phyloP scores from a whole-genome alignment of 2,888 invertebrate genomes.

The Apantesis nais region DNA sequence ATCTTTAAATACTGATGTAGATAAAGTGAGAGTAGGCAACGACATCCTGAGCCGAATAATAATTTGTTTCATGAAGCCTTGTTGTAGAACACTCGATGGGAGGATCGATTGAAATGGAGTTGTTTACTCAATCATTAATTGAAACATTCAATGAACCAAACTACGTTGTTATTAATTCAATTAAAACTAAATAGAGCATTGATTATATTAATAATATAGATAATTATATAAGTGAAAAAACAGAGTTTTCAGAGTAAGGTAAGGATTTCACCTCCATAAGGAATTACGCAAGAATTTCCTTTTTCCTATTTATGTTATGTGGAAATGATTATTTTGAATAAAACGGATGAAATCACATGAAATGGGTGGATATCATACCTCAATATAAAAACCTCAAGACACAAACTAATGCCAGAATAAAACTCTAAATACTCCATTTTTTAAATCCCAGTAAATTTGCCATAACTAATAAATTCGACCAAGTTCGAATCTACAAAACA shows the following conservation, averaged over 20 bases:
- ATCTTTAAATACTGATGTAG: neutral
- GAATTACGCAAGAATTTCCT: neutral
- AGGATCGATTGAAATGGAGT: neutral
- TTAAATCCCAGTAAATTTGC: too few relatives aligned
- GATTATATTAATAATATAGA: too few relatives aligned
- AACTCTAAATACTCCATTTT: neutral
- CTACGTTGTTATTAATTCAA: neutral
- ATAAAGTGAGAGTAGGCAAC: neutral
- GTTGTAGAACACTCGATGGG: neutral
- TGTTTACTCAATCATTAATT: neutral
- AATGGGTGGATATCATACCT: neutral
- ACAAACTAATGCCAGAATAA: neutral
- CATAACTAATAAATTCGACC: neutral
- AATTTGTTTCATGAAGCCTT: neutral
- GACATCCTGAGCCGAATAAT: neutral
- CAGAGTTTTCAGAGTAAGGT: accelerated
- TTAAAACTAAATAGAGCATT: too few relatives aligned
- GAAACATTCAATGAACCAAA: neutral
- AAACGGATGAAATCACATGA: too few relatives aligned
- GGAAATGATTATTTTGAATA: too few relatives aligned
- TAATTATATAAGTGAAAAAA: too few relatives aligned
- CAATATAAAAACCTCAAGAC: neutral
- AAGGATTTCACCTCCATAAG: neutral
- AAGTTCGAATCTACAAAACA: neutral
- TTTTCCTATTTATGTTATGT: neutral